Evolutionary conservation across 1,140 invertebrate genomes (phyloP), one percentile per base, ranked within the genome.

Genomic region (Augochlora pura): DNA sequence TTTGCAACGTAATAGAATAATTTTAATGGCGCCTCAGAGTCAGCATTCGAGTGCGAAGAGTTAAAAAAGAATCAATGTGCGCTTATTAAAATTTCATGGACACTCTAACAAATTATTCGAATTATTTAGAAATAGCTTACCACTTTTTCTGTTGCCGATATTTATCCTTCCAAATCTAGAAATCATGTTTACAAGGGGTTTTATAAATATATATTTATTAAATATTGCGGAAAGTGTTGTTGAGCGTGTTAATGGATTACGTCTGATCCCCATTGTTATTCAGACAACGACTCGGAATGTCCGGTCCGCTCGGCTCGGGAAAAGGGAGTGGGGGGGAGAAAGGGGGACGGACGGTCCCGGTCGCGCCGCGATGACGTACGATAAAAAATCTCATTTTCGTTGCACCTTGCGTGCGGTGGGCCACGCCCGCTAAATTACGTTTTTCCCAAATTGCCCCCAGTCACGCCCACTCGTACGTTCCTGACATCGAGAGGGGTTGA

Each of bases 361-460:
- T 54, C 62, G 67, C 52, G 38, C 66, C 63, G 69, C 77, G 90
- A 90, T 90, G 90, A 91, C 88, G 86, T 85, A 87, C 84, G 90
- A 91, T 91, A 91, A 91, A 91, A 90, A 91, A 91, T 91, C 90
- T 91, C 90, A 91, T 91, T 91, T 91, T 91, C 90, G 90, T 90
- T 91, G 90, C 90, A 91, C 90, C 90, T 91, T 91, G 90, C 89
- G 83, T 83, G 87, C 65, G 81, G 74, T 62, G 57, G 18, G 81
- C 81, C 84, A 82, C 88, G 84, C 86, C 85, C 65, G 87, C 83
- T 91, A 86, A 90, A 91, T 91, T 90, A 91, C 89, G 87, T 84
- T 91, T 91, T 90, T 87, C 88, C 84, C 88, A 91, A 91, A 91
- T 91, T 86, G 88, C 87, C 77, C 83, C 68, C 86, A 49, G 88